Evolutionary conservation across 92 coral and sea anemone species (phyloP).

Genomic region (Actinernus sp.): DNA sequence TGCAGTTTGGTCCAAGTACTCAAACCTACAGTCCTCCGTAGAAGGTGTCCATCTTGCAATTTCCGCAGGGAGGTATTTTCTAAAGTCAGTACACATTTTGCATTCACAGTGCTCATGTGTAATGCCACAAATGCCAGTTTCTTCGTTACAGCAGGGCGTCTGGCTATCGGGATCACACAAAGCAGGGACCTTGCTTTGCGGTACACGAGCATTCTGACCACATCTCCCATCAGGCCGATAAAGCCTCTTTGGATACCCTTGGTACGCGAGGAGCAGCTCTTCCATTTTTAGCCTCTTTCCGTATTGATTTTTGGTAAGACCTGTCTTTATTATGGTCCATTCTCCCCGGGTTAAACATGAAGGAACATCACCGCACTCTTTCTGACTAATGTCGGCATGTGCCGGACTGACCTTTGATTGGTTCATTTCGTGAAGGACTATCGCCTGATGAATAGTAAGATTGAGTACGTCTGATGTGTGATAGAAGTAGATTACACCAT

Average conservation of each 20-base stretch:
- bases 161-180: conserved; percentile 60
- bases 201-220: conserved; percentile 24
- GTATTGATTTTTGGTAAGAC: conserved; percentile 28
- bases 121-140: conserved; percentile 55
- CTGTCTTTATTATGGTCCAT: conserved; percentile 46
- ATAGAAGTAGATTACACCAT: no score
- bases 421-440: no score
- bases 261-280: conserved; percentile 43
- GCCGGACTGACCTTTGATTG: no score
- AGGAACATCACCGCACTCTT: conserved; percentile 1
- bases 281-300: conserved; percentile 41
- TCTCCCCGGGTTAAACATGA: conserved; percentile 49
- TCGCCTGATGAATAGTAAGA: no score
- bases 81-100: conserved; percentile 54
- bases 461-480: no score
- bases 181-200: conserved; percentile 4
- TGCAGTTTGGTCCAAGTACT: conserved; percentile 22
- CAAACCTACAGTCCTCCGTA: conserved; percentile 20
- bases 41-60: conserved; percentile 55
- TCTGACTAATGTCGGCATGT: no score
- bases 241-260: conserved; percentile 53
- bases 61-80: conserved; percentile 56
- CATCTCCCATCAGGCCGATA: conserved; percentile 59
- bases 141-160: conserved; percentile 75
- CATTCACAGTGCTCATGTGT: conserved; percentile 51